Evolutionary conservation across 2,888 invertebrate species (phyloP), one percentile per base, ranked within the genome.

Genomic region (Alloscopus bannaensis): DNA sequence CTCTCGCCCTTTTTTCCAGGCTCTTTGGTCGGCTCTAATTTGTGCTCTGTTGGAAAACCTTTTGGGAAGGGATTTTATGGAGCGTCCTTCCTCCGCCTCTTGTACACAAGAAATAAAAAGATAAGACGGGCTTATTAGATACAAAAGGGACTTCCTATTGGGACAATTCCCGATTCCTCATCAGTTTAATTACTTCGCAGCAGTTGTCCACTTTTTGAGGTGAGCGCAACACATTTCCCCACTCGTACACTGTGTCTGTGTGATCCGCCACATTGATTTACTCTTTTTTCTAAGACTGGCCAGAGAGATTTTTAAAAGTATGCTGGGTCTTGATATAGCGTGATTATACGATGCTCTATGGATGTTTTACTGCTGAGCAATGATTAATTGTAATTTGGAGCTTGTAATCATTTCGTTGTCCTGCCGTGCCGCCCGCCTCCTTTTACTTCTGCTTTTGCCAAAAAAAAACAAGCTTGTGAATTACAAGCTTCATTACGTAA

Each of bases 111-210:
- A 60, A 62, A 71, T 71, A 36, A 31, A 71, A 71, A 71, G 71
- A 71, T 60, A 62, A 69, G 59, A 42, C 36, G 28, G 40, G 22
- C 2, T 8, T 31, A 31, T 31, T n/a, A 11, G 11, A 59, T 59
- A 3, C 29, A 20, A 29, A n/a, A 24, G 13, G 18, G 31, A 59
- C 60, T 76, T 45, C 76, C 64, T 78, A 66, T 60, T 60, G 68
- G 59, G 80, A 68, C 80, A 80, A 82, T 82, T 84, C 82, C 81
- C 82, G 81, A 82, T 83, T 83, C 83, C 81, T 82, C 80, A 83
- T 84, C 81, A 82, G 83, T 85, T 84, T 85, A 85, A 85, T 85
- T 85, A 84, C 84, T 85, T 85, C 85, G 40, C 85, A 85, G 85
- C 84, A 84, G 81, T 81, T 77, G 84, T 69, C 80, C 84, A 64